These are phyloP conservation scores for Triplophysa bombifrons DNA, from an alignment of 2,797 vertebrate species.

Conservation along the genomic window DNA sequence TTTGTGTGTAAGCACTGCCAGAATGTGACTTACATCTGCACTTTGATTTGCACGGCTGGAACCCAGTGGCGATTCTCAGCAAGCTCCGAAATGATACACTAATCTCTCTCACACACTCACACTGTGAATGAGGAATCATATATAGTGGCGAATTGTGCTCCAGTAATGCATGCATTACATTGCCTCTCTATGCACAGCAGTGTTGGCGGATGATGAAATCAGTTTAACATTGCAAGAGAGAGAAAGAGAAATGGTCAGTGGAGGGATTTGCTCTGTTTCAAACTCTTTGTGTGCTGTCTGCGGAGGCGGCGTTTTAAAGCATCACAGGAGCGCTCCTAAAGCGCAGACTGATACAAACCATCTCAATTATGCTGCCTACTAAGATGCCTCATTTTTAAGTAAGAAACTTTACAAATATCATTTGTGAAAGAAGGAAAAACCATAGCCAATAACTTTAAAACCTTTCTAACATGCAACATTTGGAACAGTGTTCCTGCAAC, in stretches of 20 bases:
- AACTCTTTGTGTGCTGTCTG: background rate
- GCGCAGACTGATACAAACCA: background rate
- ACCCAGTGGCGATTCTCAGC: conserved; percentile 24
- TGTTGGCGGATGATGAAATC: conserved; percentile 31
- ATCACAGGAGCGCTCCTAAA: background rate
- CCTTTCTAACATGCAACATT: background rate
- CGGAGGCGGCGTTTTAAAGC: background rate
- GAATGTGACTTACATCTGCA: conserved; percentile 25
- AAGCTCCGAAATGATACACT: conserved; percentile 38
- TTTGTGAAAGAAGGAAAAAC: background rate
- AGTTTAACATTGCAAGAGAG: background rate
- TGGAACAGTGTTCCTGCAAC: background rate
- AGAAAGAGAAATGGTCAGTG: conserved; percentile 13
- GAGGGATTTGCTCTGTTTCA: conserved; percentile 1
- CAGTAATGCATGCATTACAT: conserved; percentile 28
- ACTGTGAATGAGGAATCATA: conserved; percentile 23
- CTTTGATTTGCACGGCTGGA: conserved; percentile 34
- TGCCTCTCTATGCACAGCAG: conserved; percentile 18
- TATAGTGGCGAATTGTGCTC: conserved; percentile 33
- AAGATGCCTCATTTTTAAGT: background rate
- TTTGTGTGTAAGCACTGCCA: conserved; percentile 25
- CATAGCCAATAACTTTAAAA: too few relatives aligned
- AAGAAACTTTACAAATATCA: background rate
- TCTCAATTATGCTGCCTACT: background rate
- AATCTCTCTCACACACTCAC: conserved; percentile 43